Evolutionary conservation across 2,888 invertebrate genomes (phyloP), one percentile per base, ranked within the genome.

Genomic region (Torymus auratus): DNA sequence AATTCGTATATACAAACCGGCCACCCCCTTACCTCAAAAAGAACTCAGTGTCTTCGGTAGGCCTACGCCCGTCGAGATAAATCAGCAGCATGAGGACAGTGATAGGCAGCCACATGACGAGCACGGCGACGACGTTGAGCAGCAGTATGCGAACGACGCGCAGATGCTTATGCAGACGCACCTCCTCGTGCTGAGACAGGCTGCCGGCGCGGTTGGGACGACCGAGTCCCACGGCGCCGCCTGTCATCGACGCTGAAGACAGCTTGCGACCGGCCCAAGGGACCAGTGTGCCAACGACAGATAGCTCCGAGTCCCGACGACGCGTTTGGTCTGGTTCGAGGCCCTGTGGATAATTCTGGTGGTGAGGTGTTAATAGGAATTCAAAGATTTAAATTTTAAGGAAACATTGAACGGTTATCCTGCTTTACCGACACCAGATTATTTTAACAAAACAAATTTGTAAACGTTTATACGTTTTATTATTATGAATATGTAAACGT

Each of bases 71-170:
- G 84, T 93, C 93, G 58, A 92, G 85, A 84, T 92, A 93, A 74
- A 93, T 93, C 60, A 93, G 89, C 55, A 92, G 85, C 92, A 93
- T 92, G 15, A 93, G 87, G 1, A 92, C 86, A 0, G 92, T 92
- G 81, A 93, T 93, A 0, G 93, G 93, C 60, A 93, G 85, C 93
- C 93, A 93, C 93, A 93, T 93, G 13, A 92, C 86, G n/a, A 93
- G 88, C 1, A 93, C 93, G 2, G 92, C 91, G 2, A 92, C 86
- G 13, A 93, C 93, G 86, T 93, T 93, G 61, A 93, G 87, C 72
- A 92, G 89, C 50, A 93, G 88, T 28, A 93, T 91, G 58, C 93
- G 88, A 0, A 93, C 92, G 20, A 93, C 93, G 68, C 92, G 90
- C 20, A 93, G 88, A 86, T 93, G 93, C 83, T 93, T 93, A 84